Conservation (phyloP, 2,797 vertebrate genomes). For the Hapalemur alaotrensis region DNA sequence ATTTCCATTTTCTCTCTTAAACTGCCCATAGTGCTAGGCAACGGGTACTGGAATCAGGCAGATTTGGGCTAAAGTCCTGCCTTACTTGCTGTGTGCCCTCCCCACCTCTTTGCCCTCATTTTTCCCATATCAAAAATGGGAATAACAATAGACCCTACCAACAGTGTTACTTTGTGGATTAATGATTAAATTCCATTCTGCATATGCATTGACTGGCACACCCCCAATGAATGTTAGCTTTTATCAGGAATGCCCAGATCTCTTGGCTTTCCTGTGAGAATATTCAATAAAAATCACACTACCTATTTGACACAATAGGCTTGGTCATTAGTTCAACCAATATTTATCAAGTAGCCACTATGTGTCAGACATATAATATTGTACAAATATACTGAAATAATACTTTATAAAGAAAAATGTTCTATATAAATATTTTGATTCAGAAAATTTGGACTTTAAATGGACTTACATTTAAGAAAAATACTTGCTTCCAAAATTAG, state of each 20-base stretch:
- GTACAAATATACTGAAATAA: background rate
- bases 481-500: background rate
- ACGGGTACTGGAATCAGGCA: background rate
- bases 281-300: background rate
- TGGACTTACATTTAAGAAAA: conserved; percentile 23
- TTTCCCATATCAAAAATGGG: background rate
- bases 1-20: background rate
- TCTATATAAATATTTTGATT: conserved; percentile 24
- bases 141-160: background rate
- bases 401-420: background rate
- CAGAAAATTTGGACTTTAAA: background rate
- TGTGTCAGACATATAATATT: background rate
- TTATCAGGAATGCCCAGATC: background rate
- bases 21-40: background rate
- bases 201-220: background rate
- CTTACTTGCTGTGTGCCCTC: background rate
- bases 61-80: background rate
- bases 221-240: background rate
- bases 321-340: background rate
- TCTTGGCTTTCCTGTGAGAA: background rate
- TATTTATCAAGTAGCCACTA: background rate
- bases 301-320: background rate
- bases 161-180: too few relatives aligned
- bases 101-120: background rate
- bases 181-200: background rate